These are phyloP conservation scores for Ellobium chinense DNA, from an alignment of 2,888 invertebrate genomes.

Conservation along the genomic window DNA sequence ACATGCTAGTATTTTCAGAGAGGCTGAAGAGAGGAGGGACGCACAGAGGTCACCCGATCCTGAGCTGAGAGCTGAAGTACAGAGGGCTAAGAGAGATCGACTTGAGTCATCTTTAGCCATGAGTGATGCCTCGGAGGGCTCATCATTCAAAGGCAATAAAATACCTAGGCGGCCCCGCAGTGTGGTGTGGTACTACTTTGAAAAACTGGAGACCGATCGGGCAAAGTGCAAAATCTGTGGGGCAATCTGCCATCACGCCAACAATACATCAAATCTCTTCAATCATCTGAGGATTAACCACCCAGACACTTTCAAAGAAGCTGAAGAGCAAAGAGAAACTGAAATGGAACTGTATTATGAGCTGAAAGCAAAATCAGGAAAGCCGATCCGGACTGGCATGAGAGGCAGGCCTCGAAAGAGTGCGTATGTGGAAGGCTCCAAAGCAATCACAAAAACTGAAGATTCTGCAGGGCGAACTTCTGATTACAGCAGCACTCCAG, in stretches of 20 bases:
- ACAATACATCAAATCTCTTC: slow-evolving; percentile 44
- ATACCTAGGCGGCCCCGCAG: slow-evolving; percentile 41
- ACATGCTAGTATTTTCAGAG: slow-evolving; percentile 36
- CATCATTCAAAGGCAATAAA: too few relatives aligned
- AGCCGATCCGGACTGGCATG: slow-evolving; percentile 6
- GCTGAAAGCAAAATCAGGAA: slow-evolving; percentile 44
- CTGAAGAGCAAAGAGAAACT: slow-evolving; percentile 34
- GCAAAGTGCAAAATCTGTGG: slow-evolving; percentile 41
- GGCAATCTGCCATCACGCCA: slow-evolving; percentile 36
- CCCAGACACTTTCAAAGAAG: slow-evolving; percentile 38
- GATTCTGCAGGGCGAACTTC: background rate
- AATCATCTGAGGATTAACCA: slow-evolving; percentile 45
- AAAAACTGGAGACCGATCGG: slow-evolving; percentile 34
- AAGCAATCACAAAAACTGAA: slow-evolving; percentile 7
- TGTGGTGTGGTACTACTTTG: slow-evolving; percentile 47
- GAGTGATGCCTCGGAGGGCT: background rate
- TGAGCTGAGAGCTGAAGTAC: slow-evolving; percentile 37
- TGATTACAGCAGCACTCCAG: background rate
- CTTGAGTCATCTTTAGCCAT: background rate
- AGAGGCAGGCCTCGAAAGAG: slow-evolving; percentile 21
- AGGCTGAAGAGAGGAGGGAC: slow-evolving; percentile 36
- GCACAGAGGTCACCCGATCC: slow-evolving; percentile 36
- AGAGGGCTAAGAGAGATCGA: slow-evolving; percentile 23
- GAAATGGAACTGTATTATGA: slow-evolving; percentile 43
- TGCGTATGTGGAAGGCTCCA: background rate